A percentile compares a stretch with the other conserved stretches of the same genome.
These are phyloP conservation scores for Drosophila testacea DNA, from an alignment of 2,888 invertebrate species.

Conservation along the genomic window DNA sequence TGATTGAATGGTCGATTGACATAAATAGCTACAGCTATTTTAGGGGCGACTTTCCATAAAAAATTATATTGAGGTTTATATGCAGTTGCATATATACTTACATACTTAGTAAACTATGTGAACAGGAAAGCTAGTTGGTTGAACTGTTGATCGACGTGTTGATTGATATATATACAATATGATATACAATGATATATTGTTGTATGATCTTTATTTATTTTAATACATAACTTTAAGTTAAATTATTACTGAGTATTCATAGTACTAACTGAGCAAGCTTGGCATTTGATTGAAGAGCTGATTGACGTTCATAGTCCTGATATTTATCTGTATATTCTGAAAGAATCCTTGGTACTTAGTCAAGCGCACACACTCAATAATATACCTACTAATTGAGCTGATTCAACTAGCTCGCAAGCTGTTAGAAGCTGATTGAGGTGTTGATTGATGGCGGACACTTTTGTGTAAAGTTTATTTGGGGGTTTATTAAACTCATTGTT, in stretches of 20 bases:
- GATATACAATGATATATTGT: no score
- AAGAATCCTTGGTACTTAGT: neutral
- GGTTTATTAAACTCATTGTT: slow-evolving; percentile 45
- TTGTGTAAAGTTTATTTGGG: slow-evolving; percentile 4
- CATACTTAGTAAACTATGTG: neutral
- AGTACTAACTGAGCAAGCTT: no score
- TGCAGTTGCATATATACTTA: neutral
- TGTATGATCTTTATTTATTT: no score
- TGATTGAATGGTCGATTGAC: no score
- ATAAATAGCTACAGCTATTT: neutral
- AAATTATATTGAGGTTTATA: no score
- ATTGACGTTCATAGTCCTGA: neutral
- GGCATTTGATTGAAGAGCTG: neutral
- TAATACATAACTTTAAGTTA: no score
- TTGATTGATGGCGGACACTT: neutral
- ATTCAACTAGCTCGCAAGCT: neutral
- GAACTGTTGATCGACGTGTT: neutral
- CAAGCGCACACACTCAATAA: neutral
- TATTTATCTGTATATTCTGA: neutral
- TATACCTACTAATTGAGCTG: slow-evolving; percentile 3
- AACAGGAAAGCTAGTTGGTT: neutral
- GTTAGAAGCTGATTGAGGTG: slow-evolving; percentile 1
- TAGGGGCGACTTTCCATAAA: neutral
- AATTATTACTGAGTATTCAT: no score
- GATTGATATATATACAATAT: slow-evolving; percentile 1